phyloP scores from a whole-genome alignment of 64 coral and sea anemone species.

The Montipora capricornis region DNA sequence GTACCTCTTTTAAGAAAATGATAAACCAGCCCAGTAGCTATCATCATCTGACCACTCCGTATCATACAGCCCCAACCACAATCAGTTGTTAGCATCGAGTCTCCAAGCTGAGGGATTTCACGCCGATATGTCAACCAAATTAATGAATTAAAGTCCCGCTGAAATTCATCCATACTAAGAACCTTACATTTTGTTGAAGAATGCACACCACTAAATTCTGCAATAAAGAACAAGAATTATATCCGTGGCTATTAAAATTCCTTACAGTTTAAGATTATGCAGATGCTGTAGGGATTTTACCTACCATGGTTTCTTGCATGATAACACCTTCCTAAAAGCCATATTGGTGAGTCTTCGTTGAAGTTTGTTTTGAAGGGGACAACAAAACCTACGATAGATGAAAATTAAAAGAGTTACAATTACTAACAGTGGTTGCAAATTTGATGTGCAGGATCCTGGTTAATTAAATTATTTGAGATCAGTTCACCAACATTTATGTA shows the following conservation, averaged over 20 bases:
- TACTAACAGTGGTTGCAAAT: no score
- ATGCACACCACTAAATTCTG: constrained; percentile 70
- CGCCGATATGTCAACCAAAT: constrained; percentile 97
- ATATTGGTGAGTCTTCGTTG: constrained; percentile 90
- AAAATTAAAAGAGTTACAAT: no score
- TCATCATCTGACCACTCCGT: constrained; percentile 97
- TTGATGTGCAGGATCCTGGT: no score
- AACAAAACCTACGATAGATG: constrained; percentile 17
- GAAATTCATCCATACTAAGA: constrained; percentile 92
- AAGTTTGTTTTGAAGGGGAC: constrained; percentile 78
- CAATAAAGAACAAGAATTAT: not conserved
- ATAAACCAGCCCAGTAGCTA: constrained; percentile 93
- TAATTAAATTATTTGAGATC: no score
- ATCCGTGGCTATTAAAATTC: no score
- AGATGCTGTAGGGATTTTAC: no score
- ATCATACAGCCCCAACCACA: constrained; percentile 99
- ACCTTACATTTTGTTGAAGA: constrained; percentile 79
- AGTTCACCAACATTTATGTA: no score
- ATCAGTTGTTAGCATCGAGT: constrained; percentile 88
- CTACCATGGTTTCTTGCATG: constrained; percentile 86
- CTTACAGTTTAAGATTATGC: no score
- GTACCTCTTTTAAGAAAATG: constrained; percentile 94
- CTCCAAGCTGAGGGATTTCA: constrained; percentile 91
- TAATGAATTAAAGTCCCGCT: constrained; percentile 85
- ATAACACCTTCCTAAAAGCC: constrained; percentile 89